phyloP scores from a whole-genome alignment of 1,140 invertebrate genomes.

The Meteorus sp. region DNA sequence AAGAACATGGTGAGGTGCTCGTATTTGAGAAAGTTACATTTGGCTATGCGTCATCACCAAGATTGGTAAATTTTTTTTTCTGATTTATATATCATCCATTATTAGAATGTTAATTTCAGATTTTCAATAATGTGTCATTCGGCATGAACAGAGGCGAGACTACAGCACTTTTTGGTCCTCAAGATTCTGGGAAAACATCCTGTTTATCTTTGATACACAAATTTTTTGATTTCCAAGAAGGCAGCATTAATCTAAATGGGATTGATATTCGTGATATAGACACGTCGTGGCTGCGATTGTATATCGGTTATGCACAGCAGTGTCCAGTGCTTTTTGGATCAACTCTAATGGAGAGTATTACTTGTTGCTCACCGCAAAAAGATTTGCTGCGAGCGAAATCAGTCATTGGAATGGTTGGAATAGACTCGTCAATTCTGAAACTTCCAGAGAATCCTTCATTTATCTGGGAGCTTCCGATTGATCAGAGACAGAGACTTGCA shows the following conservation, averaged over 20 bases:
- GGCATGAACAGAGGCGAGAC: neutral
- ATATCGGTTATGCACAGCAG: slow-evolving; percentile 19
- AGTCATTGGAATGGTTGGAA: slow-evolving; percentile 5
- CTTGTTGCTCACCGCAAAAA: slow-evolving; percentile 3
- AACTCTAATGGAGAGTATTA: slow-evolving; percentile 11
- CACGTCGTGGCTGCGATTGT: slow-evolving; percentile 1
- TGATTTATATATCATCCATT: neutral
- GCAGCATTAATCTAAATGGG: slow-evolving; percentile 3
- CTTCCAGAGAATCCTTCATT: slow-evolving; percentile 3
- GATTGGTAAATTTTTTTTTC: neutral
- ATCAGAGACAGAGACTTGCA: slow-evolving; percentile 18
- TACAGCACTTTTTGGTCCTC: slow-evolving; percentile 4
- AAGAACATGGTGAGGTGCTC: neutral
- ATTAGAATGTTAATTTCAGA: neutral
- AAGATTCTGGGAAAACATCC: slow-evolving; percentile 11
- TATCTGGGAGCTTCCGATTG: slow-evolving; percentile 4
- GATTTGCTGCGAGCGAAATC: neutral
- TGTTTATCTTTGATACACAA: slow-evolving; percentile 6
- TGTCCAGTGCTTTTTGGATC: slow-evolving; percentile 20
- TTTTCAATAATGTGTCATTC: slow-evolving; percentile 10
- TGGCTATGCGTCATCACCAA: neutral
- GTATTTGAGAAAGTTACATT: slow-evolving; percentile 2
- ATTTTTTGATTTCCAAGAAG: slow-evolving; percentile 12
- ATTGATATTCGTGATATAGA: neutral
- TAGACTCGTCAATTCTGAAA: slow-evolving; percentile 4